A percentile compares a stretch with the other conserved stretches of the same genome.
Evolutionary conservation across 2,113 vertebrate species (phyloP).

Genomic region (Daubentonia madagascariensis): DNA sequence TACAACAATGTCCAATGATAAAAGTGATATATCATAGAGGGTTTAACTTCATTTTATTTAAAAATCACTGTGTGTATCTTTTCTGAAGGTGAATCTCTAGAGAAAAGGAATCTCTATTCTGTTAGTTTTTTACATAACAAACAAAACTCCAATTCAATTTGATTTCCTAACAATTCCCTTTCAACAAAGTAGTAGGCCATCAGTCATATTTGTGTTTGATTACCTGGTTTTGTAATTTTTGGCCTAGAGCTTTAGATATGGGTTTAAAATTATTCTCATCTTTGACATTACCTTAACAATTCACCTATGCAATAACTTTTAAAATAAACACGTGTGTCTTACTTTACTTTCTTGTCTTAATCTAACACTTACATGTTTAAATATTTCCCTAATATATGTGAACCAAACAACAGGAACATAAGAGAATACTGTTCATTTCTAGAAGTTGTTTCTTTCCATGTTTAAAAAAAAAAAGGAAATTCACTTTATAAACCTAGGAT

Average conservation of each 20-base stretch:
- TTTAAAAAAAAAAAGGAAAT: background rate
- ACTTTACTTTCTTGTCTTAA: background rate
- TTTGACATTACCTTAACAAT: background rate
- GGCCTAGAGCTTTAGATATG: background rate
- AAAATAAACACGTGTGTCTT: background rate
- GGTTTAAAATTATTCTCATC: background rate
- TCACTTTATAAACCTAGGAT: background rate
- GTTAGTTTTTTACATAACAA: background rate
- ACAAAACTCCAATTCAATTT: background rate
- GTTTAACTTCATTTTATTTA: background rate
- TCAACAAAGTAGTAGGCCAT: background rate
- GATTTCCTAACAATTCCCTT: background rate
- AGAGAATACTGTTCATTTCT: background rate
- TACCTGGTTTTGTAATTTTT: background rate
- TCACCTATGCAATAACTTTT: background rate
- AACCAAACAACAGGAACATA: background rate
- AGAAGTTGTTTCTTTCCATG: background rate
- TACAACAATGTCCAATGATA: background rate
- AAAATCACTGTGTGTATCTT: background rate
- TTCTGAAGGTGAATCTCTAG: background rate
- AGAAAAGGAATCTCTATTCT: background rate
- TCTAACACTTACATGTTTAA: background rate
- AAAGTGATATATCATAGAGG: background rate
- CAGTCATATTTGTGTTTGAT: background rate
- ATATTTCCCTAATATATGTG: background rate